Base-by-base conservation (phyloP, 1,140 invertebrate species). In the Zelostemma sp. region DNA sequence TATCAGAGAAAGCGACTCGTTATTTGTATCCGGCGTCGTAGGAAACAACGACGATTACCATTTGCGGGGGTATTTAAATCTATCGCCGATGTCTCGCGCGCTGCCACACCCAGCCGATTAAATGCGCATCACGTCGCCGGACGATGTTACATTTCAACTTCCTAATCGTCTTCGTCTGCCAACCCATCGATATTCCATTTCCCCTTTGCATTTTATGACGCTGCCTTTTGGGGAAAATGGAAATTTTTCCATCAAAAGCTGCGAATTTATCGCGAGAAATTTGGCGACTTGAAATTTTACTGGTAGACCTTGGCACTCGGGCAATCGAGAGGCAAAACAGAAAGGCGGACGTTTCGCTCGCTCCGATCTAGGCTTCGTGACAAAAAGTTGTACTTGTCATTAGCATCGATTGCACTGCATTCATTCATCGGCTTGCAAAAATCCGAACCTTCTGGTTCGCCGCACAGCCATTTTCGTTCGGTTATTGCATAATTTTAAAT, bases 361-460 rank as follows among this genome's bases (percentile, higher is more conserved):
- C 18, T 6, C 28, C 19, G 28, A 63, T 63, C 53, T 62, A 53
- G 49, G 49, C 43, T 61, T 28, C 41, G 28, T 31, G 51, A 63
- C 15, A 63, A 63, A 56, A 56, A 50, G 51, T 21, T 46, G 40
- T 33, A 49, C 50, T 55, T 55, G 59, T 62, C 59, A 62, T 62
- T 62, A 55, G 19, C 9, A 43, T 61, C 41, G 35, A 48, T 49
- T 46, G 40, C 49, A 21, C 40, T 15, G 14, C 40, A 15, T 12
- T 15, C 5, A 41, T 41, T 41, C 15, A 41, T 41, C 14, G 8
- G 1, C 1, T 15, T 15, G 40, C 9, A 38, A 38, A 3, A 38
- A 38, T n/a, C 9, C 12, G 9, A 38, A n/a, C 12, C 11, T 11
- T 38, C 35, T 38, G 35, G 35, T 38, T 38, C 12, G 12, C 40